A percentile compares a stretch with the other conserved stretches of the same genome.
Evolutionary conservation across 2,888 invertebrate genomes (phyloP).

Genomic region (Oscheius sp.): DNA sequence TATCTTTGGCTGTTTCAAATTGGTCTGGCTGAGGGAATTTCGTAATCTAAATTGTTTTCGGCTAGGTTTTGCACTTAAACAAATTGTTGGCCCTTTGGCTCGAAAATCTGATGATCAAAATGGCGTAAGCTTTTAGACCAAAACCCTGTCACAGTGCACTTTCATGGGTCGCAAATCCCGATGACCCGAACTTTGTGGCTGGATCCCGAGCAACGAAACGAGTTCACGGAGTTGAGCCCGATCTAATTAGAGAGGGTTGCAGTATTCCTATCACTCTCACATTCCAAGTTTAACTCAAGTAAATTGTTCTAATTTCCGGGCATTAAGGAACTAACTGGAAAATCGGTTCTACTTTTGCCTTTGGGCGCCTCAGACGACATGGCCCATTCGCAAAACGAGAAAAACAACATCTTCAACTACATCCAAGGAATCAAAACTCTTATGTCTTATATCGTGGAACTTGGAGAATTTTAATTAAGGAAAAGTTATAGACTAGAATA

Average conservation of each 20-base stretch:
- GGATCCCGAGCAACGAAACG: constrained; percentile 75
- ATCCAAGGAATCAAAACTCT: constrained; percentile 67
- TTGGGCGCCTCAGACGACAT: constrained; percentile 96
- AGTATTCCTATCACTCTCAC: constrained; percentile 95
- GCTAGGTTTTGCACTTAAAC: not conserved
- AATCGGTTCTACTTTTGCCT: constrained; percentile 91
- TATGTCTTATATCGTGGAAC: constrained; percentile 64
- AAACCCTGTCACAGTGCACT: constrained; percentile 80
- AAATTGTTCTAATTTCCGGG: not conserved
- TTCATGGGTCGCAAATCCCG: constrained; percentile 91
- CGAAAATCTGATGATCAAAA: too few relatives aligned
- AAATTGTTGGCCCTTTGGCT: not conserved
- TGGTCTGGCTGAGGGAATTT: not conserved
- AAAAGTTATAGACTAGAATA: constrained; percentile 1
- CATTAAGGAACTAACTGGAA: constrained; percentile 74
- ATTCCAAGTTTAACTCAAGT: constrained; percentile 72
- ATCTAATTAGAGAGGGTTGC: constrained; percentile 94
- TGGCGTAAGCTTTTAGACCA: constrained; percentile 70
- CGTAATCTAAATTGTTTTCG: not conserved
- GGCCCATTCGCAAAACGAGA: constrained; percentile 98
- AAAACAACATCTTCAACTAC: constrained; percentile 78
- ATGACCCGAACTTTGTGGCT: constrained; percentile 90
- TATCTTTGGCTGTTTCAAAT: not conserved
- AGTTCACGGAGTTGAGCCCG: constrained; percentile 90
- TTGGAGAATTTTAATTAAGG: constrained; percentile 40